A percentile compares a stretch with the other conserved stretches of the same genome.
These are phyloP conservation scores for Drosophila cardini DNA, from an alignment of 1,140 invertebrate genomes.

Conservation along the genomic window DNA sequence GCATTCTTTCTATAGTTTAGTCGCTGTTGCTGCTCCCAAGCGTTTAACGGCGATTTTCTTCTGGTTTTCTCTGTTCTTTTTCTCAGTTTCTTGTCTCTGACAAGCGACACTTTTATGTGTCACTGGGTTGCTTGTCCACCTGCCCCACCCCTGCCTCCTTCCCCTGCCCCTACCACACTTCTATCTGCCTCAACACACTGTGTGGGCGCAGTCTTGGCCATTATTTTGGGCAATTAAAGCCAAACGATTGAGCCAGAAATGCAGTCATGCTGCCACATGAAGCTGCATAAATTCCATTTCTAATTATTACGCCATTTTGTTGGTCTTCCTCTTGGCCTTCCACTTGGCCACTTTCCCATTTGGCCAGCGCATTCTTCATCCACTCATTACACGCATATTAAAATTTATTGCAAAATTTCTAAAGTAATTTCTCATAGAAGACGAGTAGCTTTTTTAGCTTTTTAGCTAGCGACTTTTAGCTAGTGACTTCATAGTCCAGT, in stretches of 20 bases:
- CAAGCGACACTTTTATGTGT: constrained; percentile 82
- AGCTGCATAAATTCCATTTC: constrained; percentile 67
- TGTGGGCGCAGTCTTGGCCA: constrained; percentile 43
- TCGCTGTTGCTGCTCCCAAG: constrained; percentile 4
- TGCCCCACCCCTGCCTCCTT: neutral
- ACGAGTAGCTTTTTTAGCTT: constrained; percentile 61
- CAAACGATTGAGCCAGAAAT: constrained; percentile 17
- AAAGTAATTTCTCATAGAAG: constrained; percentile 81
- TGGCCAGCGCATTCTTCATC: constrained; percentile 64
- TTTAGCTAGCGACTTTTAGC: no score
- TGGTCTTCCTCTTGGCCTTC: constrained; percentile 7
- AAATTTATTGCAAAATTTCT: constrained; percentile 82
- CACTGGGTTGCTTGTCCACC: constrained; percentile 65
- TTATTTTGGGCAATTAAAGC: constrained; percentile 66
- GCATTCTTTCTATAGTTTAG: constrained; percentile 6
- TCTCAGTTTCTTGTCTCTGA: constrained; percentile 41
- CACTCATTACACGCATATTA: constrained; percentile 83
- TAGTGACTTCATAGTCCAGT: constrained; percentile 11
- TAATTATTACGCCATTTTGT: constrained; percentile 70
- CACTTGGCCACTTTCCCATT: neutral
- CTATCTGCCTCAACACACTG: neutral
- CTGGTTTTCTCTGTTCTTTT: neutral
- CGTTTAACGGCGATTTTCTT: constrained; percentile 51
- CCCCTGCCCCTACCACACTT: neutral
- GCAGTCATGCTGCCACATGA: constrained; percentile 6